Evolutionary conservation across 2,888 invertebrate species (phyloP).

Genomic region (Galerucella pusilla): DNA sequence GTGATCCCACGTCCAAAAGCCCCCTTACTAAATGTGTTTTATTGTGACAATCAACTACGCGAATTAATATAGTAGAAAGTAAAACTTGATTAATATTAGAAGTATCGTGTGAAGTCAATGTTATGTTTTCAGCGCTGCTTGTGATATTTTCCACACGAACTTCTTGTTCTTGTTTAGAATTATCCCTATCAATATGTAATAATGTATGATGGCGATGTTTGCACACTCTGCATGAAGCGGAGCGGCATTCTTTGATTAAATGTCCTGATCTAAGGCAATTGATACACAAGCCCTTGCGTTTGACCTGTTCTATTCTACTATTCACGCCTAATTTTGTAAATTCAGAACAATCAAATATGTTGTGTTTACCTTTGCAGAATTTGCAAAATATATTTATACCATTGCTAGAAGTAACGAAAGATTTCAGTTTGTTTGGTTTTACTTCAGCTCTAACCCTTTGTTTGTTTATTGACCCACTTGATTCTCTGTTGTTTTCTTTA

Average conservation of each 20-base stretch:
- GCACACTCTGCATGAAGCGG: not conserved
- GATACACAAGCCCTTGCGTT: not conserved
- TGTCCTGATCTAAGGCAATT: slow-evolving; percentile 11
- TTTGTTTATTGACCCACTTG: not conserved
- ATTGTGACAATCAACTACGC: not conserved
- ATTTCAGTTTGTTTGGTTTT: not conserved
- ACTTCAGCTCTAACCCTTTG: not conserved
- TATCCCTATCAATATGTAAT: not conserved
- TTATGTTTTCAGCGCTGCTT: not conserved
- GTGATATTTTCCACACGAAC: not conserved
- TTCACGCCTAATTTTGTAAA: not conserved
- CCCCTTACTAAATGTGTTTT: not conserved
- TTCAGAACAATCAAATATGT: not conserved
- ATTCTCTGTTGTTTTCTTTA: not conserved
- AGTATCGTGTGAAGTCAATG: not conserved
- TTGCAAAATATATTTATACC: not conserved
- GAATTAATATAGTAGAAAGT: not conserved
- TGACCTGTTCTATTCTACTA: not conserved
- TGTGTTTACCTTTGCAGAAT: not conserved
- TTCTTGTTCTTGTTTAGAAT: not conserved
- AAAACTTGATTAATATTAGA: not conserved
- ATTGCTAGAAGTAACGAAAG: not conserved
- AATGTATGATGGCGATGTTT: not conserved
- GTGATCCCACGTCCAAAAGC: not conserved
- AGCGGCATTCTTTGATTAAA: not conserved